Evolutionary conservation across 2,113 vertebrate genomes (phyloP).

Genomic region (Bos taurus): DNA sequence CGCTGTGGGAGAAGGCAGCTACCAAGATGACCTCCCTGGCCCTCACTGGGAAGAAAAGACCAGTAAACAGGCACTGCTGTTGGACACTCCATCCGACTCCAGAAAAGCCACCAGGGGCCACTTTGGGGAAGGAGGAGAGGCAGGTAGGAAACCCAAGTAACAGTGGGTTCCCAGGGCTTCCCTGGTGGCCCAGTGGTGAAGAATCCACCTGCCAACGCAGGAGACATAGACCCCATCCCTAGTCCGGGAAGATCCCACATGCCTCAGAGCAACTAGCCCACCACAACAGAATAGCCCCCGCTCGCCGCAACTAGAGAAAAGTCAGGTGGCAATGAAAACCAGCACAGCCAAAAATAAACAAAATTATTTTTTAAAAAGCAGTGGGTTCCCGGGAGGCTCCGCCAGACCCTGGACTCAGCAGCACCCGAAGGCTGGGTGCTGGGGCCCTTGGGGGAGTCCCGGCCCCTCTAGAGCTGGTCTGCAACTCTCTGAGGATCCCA

Average conservation of each 20-base stretch:
- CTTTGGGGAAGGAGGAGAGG: background rate
- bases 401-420: background rate
- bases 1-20: background rate
- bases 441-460: accelerated
- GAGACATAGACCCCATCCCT: background rate
- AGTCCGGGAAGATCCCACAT: background rate
- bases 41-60: background rate
- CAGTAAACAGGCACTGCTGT: background rate
- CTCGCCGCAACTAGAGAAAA: background rate
- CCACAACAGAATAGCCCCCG: background rate
- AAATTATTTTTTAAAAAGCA: background rate
- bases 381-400: background rate
- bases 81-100: background rate
- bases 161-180: background rate
- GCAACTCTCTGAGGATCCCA: background rate
- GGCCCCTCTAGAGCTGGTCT: background rate
- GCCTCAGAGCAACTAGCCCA: background rate
- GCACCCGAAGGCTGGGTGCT: background rate
- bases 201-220: background rate
- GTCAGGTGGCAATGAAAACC: background rate
- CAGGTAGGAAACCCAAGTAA: background rate
- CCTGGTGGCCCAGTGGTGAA: background rate
- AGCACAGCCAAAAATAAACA: background rate
- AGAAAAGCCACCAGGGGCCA: background rate
- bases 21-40: background rate